Base-by-base conservation (phyloP, 2,797 vertebrate species). In the Buceros bicornis region DNA sequence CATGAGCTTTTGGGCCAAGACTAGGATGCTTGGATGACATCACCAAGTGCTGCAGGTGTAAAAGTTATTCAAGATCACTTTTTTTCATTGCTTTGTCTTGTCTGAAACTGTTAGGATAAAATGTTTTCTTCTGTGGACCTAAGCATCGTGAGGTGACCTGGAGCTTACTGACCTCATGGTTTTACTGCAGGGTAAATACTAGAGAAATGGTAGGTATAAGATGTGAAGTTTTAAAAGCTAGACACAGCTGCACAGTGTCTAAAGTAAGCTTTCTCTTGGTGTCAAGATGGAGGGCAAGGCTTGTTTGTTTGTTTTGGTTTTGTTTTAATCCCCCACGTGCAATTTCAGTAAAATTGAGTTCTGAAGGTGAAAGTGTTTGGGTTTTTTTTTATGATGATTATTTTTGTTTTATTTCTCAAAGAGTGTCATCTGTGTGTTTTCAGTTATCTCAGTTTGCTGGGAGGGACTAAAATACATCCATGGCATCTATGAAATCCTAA, bases 41-140 rank as follows among this genome's bases (percentile, higher is more conserved):
- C 5, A 33, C 0, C 0, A 4, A 69, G 8, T 31, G 25, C 21
- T 37, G 25, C 29, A 35, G 48, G 31, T 45, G 57, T 47, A 43
- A 28, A 69, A 42, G 16, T 66, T 54, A 16, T 33, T 78, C 11
- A 54, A 13, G 29, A 22, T 31, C 13, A 21, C 20, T 58, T 25
- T 24, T 42, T 69, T 81, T 78, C 13, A n/a, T 45, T 51, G 14
- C 5, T 84, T 54, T 18, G 1, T 37, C 65, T 74, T 73, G 12
- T 20, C 19, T 58, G 61, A 87, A 78, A 53, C 31, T 10, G 50
- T 82, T 25, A 65, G 14, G 11, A 17, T 53, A 31, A 72, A 80
- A 8, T 21, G 17, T 83, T 70, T 54, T 16, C 28, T 66, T 58
- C 37, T 57, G 1, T 40, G 25, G 33, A 60, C 66, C 35, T 66